A percentile compares a stretch with the other conserved stretches of the same genome.
phyloP scores from a whole-genome alignment of 2,888 invertebrate genomes.

The Heterodera filipjevi region DNA sequence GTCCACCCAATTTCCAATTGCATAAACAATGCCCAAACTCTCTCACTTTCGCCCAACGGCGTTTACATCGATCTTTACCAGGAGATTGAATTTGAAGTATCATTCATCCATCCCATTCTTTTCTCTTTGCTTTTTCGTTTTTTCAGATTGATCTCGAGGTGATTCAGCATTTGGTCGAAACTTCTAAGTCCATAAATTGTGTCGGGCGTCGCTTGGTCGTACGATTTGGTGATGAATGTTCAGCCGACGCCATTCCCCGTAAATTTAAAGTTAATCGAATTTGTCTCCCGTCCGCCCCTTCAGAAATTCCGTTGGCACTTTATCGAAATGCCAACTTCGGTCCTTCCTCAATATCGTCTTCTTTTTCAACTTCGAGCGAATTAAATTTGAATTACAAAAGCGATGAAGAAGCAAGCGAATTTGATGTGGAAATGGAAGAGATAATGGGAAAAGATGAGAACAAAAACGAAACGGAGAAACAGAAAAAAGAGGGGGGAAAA shows the following conservation, averaged over 20 bases:
- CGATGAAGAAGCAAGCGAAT: not conserved
- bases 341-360: not conserved
- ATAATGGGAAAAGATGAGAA: conserved; percentile 1
- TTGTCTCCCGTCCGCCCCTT: no score
- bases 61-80: conserved; percentile 6
- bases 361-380: not conserved
- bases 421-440: conserved; percentile 9
- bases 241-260: not conserved
- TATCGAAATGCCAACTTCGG: not conserved
- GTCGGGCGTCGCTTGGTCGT: not conserved
- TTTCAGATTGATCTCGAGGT: conserved; percentile 5
- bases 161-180: conserved; percentile 2
- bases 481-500: not conserved
- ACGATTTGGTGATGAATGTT: not conserved
- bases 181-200: not conserved
- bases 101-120: not conserved
- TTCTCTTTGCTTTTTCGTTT: not conserved
- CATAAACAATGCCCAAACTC: conserved; percentile 16
- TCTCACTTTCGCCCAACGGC: not conserved
- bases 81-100: conserved; percentile 28
- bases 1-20: conserved; percentile 19
- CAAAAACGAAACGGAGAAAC: not conserved
- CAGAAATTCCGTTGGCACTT: not conserved
- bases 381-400: not conserved
- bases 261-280: not conserved